phyloP scores from a whole-genome alignment of 1,140 invertebrate genomes.

The Cephus cinctus region DNA sequence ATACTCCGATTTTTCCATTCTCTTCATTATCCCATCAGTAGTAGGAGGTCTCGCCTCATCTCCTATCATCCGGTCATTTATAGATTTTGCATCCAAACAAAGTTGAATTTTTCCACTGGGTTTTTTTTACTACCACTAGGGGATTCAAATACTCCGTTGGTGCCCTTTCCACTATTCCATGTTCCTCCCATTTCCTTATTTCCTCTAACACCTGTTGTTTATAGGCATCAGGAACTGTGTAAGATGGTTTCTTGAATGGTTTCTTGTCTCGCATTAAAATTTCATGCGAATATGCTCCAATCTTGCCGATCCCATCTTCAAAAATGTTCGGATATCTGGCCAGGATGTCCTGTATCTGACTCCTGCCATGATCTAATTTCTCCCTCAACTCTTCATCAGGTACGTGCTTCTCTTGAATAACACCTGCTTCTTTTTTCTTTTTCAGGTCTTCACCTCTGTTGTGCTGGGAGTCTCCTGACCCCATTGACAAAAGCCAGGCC shows the following conservation, averaged over 20 bases:
- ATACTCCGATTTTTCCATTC: conserved; percentile 1
- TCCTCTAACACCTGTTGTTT: background rate
- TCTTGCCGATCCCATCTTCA: too few species aligned
- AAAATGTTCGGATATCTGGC: too few species aligned
- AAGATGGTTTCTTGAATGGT: background rate
- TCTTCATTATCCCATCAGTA: background rate
- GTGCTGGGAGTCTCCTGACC: too few species aligned
- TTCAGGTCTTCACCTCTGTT: too few species aligned
- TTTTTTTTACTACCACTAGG: background rate
- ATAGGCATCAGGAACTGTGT: background rate
- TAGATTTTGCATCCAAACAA: background rate
- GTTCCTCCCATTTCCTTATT: background rate
- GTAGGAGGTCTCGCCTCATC: background rate
- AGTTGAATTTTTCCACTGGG: background rate
- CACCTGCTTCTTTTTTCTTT: too few species aligned
- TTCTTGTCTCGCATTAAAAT: too few species aligned
- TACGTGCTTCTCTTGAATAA: too few species aligned
- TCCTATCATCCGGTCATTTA: background rate
- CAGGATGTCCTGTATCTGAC: too few species aligned
- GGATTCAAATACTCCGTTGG: background rate
- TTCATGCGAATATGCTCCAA: too few species aligned
- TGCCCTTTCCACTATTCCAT: background rate
- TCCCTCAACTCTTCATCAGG: too few species aligned
- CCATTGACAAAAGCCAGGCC: too few species aligned
- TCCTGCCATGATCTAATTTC: too few species aligned